Conservation (phyloP, 2,888 invertebrate species). For the Altica lythri region DNA sequence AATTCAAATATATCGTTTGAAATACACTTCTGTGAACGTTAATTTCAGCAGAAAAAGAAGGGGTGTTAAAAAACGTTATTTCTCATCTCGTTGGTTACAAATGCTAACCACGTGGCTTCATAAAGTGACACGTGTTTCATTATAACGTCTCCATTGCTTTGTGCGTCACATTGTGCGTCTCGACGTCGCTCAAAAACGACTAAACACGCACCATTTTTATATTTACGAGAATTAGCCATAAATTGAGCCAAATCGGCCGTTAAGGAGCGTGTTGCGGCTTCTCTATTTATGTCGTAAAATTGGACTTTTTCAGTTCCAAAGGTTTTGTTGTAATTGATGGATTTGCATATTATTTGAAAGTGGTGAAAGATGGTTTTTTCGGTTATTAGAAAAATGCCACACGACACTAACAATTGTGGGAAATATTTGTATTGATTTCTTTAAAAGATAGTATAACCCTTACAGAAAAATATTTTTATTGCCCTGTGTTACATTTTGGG, state of each 20-base stretch:
- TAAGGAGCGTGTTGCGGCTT: conserved; percentile 55
- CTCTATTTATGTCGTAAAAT: conserved; percentile 32
- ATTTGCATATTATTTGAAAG: conserved; percentile 33
- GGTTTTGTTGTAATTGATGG: conserved; percentile 30
- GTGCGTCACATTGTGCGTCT: conserved; percentile 49
- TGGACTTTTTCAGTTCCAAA: conserved; percentile 25
- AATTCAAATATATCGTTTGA: too few relatives aligned
- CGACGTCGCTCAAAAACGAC: conserved; percentile 48
- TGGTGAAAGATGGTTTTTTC: too few relatives aligned
- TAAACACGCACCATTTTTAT: conserved; percentile 50
- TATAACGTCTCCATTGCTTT: conserved; percentile 50
- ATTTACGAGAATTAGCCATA: conserved; percentile 57
- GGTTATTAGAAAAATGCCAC: too few relatives aligned
- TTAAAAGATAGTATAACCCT: too few relatives aligned
- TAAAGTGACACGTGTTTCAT: conserved; percentile 52
- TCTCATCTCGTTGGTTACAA: conserved; percentile 56
- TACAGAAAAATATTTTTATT: too few relatives aligned
- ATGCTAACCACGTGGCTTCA: conserved; percentile 53
- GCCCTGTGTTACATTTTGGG: too few relatives aligned
- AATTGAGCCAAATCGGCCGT: conserved; percentile 56
- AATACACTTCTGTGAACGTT: too few relatives aligned
- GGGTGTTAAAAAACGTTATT: conserved; percentile 58
- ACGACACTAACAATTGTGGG: too few relatives aligned
- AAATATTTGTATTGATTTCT: too few relatives aligned
- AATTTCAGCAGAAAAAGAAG: too few relatives aligned